Evolutionary conservation across 2,113 vertebrate genomes (phyloP).

Genomic region (Sylvilagus bachmani): DNA sequence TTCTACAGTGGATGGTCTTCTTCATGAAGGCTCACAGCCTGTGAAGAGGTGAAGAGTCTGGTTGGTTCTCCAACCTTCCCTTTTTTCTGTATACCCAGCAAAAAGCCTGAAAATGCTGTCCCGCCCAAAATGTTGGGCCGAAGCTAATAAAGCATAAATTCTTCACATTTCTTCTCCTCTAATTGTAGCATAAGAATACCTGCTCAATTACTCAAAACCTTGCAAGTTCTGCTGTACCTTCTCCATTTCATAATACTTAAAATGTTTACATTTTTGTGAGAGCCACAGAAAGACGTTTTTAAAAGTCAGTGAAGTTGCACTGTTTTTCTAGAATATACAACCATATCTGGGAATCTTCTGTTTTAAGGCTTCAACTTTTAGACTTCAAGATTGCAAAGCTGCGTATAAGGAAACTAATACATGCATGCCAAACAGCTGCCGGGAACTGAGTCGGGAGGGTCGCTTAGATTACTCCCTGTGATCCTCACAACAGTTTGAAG

Average conservation of each 20-base stretch:
- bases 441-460: background rate
- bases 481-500: background rate
- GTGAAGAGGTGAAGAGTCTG: background rate
- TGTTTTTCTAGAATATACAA: background rate
- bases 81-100: background rate
- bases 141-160: background rate
- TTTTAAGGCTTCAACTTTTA: slow-evolving; percentile 32
- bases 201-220: background rate
- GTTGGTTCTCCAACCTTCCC: background rate
- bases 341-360: background rate
- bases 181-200: background rate
- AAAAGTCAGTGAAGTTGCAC: background rate
- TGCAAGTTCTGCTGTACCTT: background rate
- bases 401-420: background rate
- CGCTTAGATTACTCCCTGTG: background rate
- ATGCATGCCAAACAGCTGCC: background rate
- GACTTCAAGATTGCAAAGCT: background rate
- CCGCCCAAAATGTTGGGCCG: background rate
- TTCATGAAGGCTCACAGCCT: background rate
- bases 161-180: background rate
- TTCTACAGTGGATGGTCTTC: background rate
- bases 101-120: background rate
- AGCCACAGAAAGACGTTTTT: background rate
- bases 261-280: background rate
- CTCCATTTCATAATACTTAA: background rate